Conservation (phyloP, 2,113 vertebrate genomes). For the Perognathus longimembris region DNA sequence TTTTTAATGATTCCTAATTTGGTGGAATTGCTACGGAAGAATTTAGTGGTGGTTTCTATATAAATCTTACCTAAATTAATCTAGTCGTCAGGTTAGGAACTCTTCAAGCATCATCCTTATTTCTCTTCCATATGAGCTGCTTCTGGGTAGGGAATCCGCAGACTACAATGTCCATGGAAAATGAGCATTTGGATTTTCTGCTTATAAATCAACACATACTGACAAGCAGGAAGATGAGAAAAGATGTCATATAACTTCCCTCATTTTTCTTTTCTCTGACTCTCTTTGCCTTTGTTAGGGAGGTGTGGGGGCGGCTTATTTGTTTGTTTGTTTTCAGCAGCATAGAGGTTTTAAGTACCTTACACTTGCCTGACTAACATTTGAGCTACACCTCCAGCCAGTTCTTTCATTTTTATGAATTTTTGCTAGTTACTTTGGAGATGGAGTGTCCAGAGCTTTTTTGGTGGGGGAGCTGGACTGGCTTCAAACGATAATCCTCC, state of each 20-base stretch:
- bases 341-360: too few species aligned
- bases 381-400: too few species aligned
- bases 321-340: too few species aligned
- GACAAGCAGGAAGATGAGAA: not conserved
- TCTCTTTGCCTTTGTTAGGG: not conserved
- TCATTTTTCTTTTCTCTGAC: not conserved
- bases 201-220: not conserved
- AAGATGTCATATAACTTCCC: not conserved
- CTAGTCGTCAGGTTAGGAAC: not conserved
- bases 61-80: not conserved
- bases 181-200: not conserved
- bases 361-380: too few species aligned
- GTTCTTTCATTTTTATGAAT: too few species aligned
- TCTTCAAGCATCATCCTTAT: not conserved
- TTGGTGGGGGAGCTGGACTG: too few species aligned
- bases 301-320: not conserved
- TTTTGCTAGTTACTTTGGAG: too few species aligned
- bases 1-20: constrained; percentile 44
- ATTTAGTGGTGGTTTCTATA: constrained; percentile 15
- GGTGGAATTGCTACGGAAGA: not conserved
- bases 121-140: not conserved
- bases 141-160: not conserved
- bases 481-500: too few species aligned
- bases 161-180: not conserved
- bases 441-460: too few species aligned